Percentiles rank a stretch among this genome's conserved stretches.
Evolutionary conservation across 2,113 vertebrate genomes (phyloP).

Genomic region (Tachycineta bicolor): DNA sequence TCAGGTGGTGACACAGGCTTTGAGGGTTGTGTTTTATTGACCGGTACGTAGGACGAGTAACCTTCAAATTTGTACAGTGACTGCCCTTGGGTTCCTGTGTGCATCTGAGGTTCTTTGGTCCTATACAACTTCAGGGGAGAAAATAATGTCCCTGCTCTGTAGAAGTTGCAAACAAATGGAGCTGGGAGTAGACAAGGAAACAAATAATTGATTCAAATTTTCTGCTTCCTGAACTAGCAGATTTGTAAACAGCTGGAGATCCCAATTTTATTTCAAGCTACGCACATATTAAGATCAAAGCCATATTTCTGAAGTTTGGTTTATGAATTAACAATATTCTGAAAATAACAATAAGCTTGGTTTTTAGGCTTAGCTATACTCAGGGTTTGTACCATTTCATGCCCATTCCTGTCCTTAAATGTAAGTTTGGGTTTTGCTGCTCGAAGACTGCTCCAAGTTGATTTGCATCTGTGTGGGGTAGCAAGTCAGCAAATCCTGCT

Average conservation of each 20-base stretch:
- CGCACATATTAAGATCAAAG: not conserved
- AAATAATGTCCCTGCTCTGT: not conserved
- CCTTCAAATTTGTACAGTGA: fast-evolving
- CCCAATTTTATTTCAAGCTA: not conserved
- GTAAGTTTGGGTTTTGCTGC: not conserved
- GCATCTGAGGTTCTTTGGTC: not conserved
- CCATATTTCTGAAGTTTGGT: not conserved
- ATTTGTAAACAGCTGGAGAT: slow-evolving; percentile 39
- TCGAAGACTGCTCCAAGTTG: not conserved
- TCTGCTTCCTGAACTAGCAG: not conserved
- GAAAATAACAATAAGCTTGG: not conserved
- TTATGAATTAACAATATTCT: slow-evolving; percentile 11
- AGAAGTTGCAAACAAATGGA: not conserved
- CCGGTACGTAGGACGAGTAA: fast-evolving
- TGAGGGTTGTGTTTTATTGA: not conserved
- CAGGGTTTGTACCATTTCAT: not conserved
- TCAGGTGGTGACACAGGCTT: not conserved
- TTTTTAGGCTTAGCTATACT: not conserved
- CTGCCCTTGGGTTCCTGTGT: not conserved
- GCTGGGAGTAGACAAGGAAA: not conserved
- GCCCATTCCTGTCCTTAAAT: not conserved
- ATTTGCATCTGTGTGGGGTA: not conserved
- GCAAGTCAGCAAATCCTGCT: not conserved
- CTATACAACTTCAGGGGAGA: not conserved
- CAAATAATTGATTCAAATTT: not conserved